Percentiles rank a stretch among this genome's conserved stretches.
phyloP scores from a whole-genome alignment of 2,797 vertebrate species.

The Parotocinclus haroldoi region DNA sequence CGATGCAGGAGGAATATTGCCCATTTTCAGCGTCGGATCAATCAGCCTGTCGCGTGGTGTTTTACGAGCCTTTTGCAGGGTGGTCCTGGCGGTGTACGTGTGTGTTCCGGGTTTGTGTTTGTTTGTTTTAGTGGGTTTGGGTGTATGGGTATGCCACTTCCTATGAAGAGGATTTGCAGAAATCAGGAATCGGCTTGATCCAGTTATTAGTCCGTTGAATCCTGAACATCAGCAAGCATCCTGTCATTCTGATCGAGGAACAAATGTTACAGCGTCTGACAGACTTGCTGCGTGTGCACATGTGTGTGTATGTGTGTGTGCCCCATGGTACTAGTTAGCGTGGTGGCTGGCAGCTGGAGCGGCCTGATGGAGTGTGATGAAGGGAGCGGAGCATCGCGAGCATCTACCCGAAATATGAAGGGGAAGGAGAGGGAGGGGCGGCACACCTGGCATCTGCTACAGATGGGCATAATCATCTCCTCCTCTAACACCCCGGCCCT shows the following conservation, averaged over 20 bases:
- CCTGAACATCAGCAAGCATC: conserved; percentile 33
- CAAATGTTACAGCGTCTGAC: conserved; percentile 7
- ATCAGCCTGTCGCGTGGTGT: conserved; percentile 70
- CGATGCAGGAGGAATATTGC: conserved; percentile 75
- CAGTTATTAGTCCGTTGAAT: background rate
- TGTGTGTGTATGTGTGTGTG: conserved; percentile 27
- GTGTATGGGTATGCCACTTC: conserved; percentile 20
- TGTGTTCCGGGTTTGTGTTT: conserved; percentile 29
- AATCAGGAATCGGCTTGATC: background rate
- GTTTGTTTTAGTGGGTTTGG: conserved; percentile 6
- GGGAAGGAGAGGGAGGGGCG: conserved; percentile 42
- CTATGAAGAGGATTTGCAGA: background rate
- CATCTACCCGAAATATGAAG: conserved; percentile 42
- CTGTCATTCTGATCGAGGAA: conserved; percentile 18
- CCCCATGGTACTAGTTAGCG: conserved; percentile 65
- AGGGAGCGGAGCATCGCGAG: conserved; percentile 55
- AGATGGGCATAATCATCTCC: conserved; percentile 77
- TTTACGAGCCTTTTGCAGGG: conserved; percentile 65
- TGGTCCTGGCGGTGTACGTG: conserved; percentile 23
- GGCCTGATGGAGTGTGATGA: conserved; percentile 67
- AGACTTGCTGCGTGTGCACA: conserved; percentile 16
- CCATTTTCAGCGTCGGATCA: conserved; percentile 76
- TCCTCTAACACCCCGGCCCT: conserved; percentile 50
- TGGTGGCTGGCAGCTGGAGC: conserved; percentile 67
- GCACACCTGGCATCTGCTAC: conserved; percentile 75